Conservation (phyloP, 2,888 invertebrate species). For the Pyrrhosoma nymphula region DNA sequence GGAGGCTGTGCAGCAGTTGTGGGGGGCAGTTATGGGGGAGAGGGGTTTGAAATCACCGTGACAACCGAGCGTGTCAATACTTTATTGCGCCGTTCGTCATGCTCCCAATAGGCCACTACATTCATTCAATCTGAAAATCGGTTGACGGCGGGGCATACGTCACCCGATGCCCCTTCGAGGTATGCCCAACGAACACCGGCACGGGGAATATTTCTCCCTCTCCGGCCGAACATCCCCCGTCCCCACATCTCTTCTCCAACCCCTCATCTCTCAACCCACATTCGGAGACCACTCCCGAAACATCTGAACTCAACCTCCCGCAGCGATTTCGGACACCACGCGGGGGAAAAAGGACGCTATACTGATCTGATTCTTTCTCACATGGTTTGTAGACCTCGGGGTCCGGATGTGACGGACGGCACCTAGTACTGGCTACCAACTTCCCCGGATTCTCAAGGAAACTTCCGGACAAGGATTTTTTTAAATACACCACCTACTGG, state of each 20-base stretch:
- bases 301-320: background rate
- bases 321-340: background rate
- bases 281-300: background rate
- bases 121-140: constrained; percentile 52
- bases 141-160: constrained; percentile 48
- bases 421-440: background rate
- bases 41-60: constrained; percentile 29
- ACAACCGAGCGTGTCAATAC: constrained; percentile 50
- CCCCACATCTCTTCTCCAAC: background rate
- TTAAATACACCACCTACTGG: too few species aligned
- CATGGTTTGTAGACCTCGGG: too few species aligned
- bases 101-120: constrained; percentile 48
- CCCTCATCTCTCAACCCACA: background rate
- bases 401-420: too few species aligned
- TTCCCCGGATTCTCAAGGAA: too few species aligned
- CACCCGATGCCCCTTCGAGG: constrained; percentile 40
- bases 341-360: background rate
- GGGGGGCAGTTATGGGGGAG: background rate
- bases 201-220: constrained; percentile 22
- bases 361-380: too few species aligned
- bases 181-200: background rate
- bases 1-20: background rate
- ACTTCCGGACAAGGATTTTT: too few species aligned
- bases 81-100: constrained; percentile 52
- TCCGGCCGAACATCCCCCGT: too few species aligned